A percentile compares a stretch with the other conserved stretches of the same genome.
phyloP scores from a whole-genome alignment of 2,888 invertebrate species.

The Sarcophaga carnaria region DNA sequence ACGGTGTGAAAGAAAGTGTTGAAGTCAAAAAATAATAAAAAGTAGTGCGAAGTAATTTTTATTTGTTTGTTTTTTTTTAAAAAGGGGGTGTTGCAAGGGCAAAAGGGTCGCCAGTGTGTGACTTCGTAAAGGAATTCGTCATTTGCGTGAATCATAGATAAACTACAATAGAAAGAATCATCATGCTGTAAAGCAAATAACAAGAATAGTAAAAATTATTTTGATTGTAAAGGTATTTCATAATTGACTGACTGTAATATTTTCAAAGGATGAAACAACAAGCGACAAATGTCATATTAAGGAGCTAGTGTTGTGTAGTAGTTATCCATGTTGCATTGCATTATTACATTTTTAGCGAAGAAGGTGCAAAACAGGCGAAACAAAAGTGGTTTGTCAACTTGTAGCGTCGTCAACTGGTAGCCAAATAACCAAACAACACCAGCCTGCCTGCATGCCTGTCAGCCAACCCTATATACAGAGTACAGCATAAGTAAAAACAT shows the following conservation, averaged over 20 bases:
- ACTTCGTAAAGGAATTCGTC: constrained; percentile 60
- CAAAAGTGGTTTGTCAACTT: constrained; percentile 81
- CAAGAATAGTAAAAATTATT: neutral
- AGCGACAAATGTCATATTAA: neutral
- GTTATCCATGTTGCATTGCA: constrained; percentile 52
- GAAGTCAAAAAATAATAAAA: constrained; percentile 6
- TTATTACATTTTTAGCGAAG: constrained; percentile 59
- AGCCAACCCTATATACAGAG: constrained; percentile 31
- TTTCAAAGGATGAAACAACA: constrained; percentile 19
- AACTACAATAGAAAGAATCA: constrained; percentile 27
- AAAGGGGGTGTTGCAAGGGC: constrained; percentile 47
- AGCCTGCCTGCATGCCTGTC: constrained; percentile 9
- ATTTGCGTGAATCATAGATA: constrained; percentile 59
- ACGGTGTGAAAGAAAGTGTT: constrained; percentile 43
- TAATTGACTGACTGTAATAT: neutral
- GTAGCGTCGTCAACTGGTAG: constrained; percentile 73
- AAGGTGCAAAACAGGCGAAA: constrained; percentile 67
- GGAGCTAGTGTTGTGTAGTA: constrained; percentile 19
- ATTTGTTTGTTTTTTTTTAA: neutral
- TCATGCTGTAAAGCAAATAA: constrained; percentile 40
- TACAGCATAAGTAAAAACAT: constrained; percentile 32
- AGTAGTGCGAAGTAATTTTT: constrained; percentile 30
- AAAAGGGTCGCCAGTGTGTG: constrained; percentile 38
- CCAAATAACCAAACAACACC: constrained; percentile 52
- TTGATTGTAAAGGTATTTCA: neutral